Evolutionary conservation across 2,113 vertebrate species (phyloP), one percentile per base, ranked within the genome.

Genomic region (Forbesichthys agassizii): DNA sequence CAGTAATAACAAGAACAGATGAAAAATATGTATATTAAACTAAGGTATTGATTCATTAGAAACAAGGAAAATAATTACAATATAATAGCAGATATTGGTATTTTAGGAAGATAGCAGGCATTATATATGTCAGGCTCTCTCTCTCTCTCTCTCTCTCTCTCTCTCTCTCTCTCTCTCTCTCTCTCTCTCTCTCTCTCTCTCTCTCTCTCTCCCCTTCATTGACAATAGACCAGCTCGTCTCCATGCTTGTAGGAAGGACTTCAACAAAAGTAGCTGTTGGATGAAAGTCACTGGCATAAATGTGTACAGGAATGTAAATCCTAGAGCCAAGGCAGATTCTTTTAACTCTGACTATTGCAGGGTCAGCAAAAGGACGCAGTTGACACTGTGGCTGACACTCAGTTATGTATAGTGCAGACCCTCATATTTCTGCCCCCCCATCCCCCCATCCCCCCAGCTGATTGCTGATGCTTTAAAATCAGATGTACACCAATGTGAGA

Each of bases 171-270:
- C 14, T 20, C 13, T 57, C 47, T 53, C 67, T 58, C 14, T 20
- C 13, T 57, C 27, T 63, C 33, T 9, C 63, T 33, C 49, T 14
- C 64, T 58, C n/a, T 65, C 55, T 42, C 18, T 55, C 48, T 61
- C 20, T 64, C 48, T 72, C 55, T 63, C 49, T 59, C 42, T 59
- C 56, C 9, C 10, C 18, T 14, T 48, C 13, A 48, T 47, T 61
- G 66, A 68, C 73, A 76, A 77, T 59, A 64, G 18, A 67, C 42
- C 55, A 51, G 55, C 69, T 61, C 8, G 2, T 75, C 52, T 77
- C 69, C 69, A 77, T 77, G 78, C 68, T 52, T 84, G 78, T 71
- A 74, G 78, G 61, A 69, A 66, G 75, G 72, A 83, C 67, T 78
- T 83, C 53, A 64, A 52, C 36, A 62, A 33, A 68, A 74, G 69